Percentiles rank a stretch among this genome's conserved stretches.
These are phyloP conservation scores for Pseudomyrmex concolor DNA, from an alignment of 1,140 invertebrate species.

Conservation along the genomic window DNA sequence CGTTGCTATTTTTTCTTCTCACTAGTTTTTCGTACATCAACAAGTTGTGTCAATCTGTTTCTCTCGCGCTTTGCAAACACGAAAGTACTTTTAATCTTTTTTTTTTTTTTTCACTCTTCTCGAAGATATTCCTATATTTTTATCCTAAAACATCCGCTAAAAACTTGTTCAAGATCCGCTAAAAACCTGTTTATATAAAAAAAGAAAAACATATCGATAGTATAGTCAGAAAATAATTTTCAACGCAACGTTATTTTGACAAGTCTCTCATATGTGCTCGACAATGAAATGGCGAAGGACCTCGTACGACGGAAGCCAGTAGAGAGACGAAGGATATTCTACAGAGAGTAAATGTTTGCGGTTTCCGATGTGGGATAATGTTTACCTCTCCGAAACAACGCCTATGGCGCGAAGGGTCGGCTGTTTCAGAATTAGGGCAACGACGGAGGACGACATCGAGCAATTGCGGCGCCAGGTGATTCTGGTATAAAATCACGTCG, in stretches of 20 bases:
- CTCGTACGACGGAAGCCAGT: background rate
- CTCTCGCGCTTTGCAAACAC: background rate
- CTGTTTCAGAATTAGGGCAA: slow-evolving; percentile 72
- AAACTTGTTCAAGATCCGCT: background rate
- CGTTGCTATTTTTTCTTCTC: background rate
- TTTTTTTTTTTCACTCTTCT: background rate
- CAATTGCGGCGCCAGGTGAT: slow-evolving; percentile 40
- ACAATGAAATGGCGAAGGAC: background rate
- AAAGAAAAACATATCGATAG: background rate
- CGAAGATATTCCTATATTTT: background rate
- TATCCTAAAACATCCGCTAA: background rate
- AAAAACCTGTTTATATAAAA: background rate
- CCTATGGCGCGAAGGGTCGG: slow-evolving; percentile 65
- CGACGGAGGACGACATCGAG: slow-evolving; percentile 55
- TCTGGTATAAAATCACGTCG: slow-evolving; percentile 3
- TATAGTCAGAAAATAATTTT: slow-evolving; percentile 10
- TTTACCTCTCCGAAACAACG: slow-evolving; percentile 68
- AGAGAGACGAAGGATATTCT: slow-evolving; percentile 48
- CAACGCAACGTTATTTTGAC: background rate
- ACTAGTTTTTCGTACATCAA: background rate
- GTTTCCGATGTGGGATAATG: slow-evolving; percentile 69
- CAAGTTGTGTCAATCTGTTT: background rate
- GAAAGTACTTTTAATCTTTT: slow-evolving; percentile 15
- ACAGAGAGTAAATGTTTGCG: slow-evolving; percentile 75
- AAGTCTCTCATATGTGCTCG: background rate